These are phyloP conservation scores for Carlito syrichta DNA, from an alignment of 2,113 vertebrate species.

Conservation along the genomic window DNA sequence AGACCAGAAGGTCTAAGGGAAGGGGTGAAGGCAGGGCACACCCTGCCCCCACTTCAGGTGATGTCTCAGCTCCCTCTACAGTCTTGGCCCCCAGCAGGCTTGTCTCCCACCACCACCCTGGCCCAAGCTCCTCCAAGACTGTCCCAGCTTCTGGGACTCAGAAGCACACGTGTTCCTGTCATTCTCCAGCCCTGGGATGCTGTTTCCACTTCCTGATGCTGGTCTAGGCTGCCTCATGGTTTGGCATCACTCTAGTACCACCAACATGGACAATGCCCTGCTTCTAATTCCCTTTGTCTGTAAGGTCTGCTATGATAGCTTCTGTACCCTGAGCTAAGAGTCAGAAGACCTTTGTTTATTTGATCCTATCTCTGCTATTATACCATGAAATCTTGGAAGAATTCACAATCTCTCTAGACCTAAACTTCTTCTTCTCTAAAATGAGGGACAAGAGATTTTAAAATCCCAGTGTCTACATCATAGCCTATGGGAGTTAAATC, in stretches of 20 bases:
- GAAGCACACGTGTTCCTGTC: background rate
- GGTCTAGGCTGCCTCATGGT: background rate
- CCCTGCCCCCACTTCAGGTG: background rate
- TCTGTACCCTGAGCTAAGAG: conserved; percentile 26
- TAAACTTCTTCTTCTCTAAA: conserved; percentile 22
- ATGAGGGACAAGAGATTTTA: background rate
- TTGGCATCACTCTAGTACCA: background rate
- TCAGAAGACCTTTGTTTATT: conserved; percentile 29
- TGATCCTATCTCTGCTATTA: conserved; percentile 25
- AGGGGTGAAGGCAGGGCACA: background rate
- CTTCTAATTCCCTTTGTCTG: conserved; percentile 23
- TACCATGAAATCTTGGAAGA: background rate
- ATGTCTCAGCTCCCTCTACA: background rate
- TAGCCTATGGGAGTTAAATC: background rate
- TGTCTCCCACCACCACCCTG: too few species aligned
- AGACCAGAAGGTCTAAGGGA: background rate
- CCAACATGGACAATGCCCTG: background rate
- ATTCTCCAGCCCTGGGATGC: background rate
- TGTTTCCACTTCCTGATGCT: background rate
- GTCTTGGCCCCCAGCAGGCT: background rate
- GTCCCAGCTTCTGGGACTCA: background rate
- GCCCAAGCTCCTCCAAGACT: background rate
- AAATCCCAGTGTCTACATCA: background rate
- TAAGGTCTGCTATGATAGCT: background rate
- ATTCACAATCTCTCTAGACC: background rate